Evolutionary conservation across 2,888 invertebrate species (phyloP).

Genomic region (Dicyrtoma fusca): DNA sequence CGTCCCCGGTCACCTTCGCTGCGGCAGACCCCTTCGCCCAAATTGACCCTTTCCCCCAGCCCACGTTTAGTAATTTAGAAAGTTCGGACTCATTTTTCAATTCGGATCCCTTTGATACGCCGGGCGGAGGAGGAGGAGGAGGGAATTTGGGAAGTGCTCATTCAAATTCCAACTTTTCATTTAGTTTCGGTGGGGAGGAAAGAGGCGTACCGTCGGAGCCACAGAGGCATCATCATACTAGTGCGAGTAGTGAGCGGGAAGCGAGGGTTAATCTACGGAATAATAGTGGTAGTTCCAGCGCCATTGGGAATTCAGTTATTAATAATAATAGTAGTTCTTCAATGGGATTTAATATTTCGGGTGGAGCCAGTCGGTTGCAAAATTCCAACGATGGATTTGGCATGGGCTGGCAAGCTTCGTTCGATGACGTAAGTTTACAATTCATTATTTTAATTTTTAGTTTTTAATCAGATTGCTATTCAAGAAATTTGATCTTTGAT

Average conservation of each 20-base stretch:
- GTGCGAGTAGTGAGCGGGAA: not conserved
- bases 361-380: not conserved
- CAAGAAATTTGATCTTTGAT: too few relatives aligned
- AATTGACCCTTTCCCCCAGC: constrained; percentile 54
- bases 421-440: constrained; percentile 53
- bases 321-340: too few relatives aligned
- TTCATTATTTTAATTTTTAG: not conserved
- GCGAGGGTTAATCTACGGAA: not conserved
- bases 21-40: constrained; percentile 51
- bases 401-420: constrained; percentile 53
- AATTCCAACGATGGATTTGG: not conserved
- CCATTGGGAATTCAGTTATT: not conserved
- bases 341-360: not conserved
- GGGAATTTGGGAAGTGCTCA: not conserved
- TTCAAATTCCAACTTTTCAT: constrained; percentile 11
- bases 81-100: constrained; percentile 45
- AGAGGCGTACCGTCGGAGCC: too few relatives aligned
- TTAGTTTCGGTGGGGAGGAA: constrained; percentile 21
- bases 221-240: not conserved
- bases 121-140: constrained; percentile 16
- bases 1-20: constrained; percentile 30
- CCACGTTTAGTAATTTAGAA: constrained; percentile 45
- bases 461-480: constrained; percentile 6
- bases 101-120: constrained; percentile 56
- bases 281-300: not conserved